Percentiles rank a stretch among this genome's conserved stretches.
Evolutionary conservation across 2,797 vertebrate genomes (phyloP).

Genomic region (Chiroxiphia lanceolata): DNA sequence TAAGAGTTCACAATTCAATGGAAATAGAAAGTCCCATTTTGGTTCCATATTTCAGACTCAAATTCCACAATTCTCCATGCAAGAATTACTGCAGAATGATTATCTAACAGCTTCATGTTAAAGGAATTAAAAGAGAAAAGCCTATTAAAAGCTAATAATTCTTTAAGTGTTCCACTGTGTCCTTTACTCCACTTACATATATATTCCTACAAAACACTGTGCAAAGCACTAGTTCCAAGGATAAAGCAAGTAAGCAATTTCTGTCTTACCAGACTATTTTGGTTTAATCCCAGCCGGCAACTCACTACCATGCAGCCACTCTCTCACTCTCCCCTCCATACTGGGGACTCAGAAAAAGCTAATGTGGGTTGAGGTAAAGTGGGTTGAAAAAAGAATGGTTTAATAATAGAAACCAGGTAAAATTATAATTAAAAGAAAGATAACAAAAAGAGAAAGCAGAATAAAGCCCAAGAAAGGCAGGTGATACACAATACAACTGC

Average conservation of each 20-base stretch:
- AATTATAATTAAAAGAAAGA: background rate
- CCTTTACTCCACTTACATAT: background rate
- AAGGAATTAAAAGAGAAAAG: background rate
- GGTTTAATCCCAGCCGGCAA: background rate
- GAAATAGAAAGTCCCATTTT: background rate
- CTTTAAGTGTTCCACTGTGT: accelerated
- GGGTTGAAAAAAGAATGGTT: background rate
- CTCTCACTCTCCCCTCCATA: background rate
- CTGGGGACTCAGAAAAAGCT: background rate
- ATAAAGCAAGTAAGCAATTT: background rate
- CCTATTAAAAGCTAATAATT: background rate
- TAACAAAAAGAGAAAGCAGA: background rate
- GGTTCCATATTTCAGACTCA: background rate
- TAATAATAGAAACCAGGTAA: background rate
- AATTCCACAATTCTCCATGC: background rate
- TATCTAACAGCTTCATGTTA: background rate
- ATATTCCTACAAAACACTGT: background rate
- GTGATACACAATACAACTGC: background rate
- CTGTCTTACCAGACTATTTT: background rate
- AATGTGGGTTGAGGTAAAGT: background rate
- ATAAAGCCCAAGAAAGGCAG: background rate
- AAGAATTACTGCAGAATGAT: background rate
- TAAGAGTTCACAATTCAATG: background rate
- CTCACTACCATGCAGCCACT: background rate
- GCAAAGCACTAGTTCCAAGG: background rate